A percentile compares a stretch with the other conserved stretches of the same genome.
Evolutionary conservation across 2,113 vertebrate species (phyloP).

Genomic region (Ailuropoda melanoleuca): DNA sequence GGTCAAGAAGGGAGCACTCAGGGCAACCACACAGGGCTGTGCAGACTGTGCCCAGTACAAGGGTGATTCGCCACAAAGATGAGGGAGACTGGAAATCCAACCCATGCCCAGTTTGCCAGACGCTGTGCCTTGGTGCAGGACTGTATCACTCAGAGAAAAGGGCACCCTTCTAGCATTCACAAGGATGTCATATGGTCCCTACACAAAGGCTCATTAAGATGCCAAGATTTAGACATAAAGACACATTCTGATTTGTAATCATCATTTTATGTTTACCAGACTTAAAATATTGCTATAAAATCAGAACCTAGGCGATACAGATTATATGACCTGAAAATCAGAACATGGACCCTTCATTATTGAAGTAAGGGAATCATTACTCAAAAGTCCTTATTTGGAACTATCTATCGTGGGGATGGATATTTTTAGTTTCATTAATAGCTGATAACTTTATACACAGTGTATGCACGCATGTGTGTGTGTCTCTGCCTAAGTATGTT

Average conservation of each 20-base stretch:
- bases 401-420: neutral
- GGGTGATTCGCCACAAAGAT: neutral
- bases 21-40: neutral
- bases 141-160: neutral
- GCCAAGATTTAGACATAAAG: neutral
- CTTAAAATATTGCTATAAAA: neutral
- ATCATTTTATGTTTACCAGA: neutral
- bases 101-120: neutral
- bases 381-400: neutral
- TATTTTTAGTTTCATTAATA: neutral
- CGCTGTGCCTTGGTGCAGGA: fast-evolving
- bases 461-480: neutral
- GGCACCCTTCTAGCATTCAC: neutral
- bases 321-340: slow-evolving; percentile 2
- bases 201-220: neutral
- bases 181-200: no score
- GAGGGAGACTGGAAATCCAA: neutral
- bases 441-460: neutral
- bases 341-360: neutral
- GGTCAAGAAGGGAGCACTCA: neutral
- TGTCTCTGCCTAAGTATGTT: neutral
- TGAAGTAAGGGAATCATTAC: neutral
- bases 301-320: neutral
- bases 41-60: neutral
- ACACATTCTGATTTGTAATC: neutral